Evolutionary conservation across 2,113 vertebrate species (phyloP).

Genomic region (Glaucidium brasilianum): DNA sequence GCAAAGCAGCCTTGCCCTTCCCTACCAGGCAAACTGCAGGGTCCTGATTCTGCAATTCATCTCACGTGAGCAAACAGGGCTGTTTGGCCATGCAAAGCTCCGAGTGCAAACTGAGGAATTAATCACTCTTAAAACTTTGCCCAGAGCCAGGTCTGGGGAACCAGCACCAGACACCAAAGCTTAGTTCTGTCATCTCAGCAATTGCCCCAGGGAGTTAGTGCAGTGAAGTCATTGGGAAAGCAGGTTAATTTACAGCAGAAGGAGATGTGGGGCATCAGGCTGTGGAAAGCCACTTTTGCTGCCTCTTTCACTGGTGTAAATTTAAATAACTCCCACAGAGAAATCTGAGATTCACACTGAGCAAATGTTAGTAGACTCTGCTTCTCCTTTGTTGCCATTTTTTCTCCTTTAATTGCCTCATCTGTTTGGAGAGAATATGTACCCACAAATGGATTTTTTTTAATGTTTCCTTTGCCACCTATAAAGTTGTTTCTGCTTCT

Average conservation of each 20-base stretch:
- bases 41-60: not conserved
- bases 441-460: slow-evolving; percentile 28
- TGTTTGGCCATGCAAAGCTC: not conserved
- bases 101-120: not conserved
- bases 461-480: slow-evolving; percentile 29
- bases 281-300: slow-evolving; percentile 23
- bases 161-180: not conserved
- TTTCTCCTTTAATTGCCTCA: slow-evolving; percentile 43
- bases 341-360: slow-evolving; percentile 35
- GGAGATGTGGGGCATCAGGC: slow-evolving; percentile 23
- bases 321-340: slow-evolving; percentile 60
- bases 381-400: slow-evolving; percentile 28
- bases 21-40: not conserved
- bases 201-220: not conserved
- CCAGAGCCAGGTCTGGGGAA: not conserved
- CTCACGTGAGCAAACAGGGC: not conserved
- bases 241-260: slow-evolving; percentile 32
- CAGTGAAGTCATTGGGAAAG: slow-evolving; percentile 34
- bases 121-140: not conserved
- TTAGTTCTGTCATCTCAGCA: not conserved
- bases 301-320: slow-evolving; percentile 26
- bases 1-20: not conserved
- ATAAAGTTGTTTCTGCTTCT: slow-evolving; percentile 21
- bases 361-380: slow-evolving; percentile 37
- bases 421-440: slow-evolving; percentile 40